A percentile compares a stretch with the other conserved stretches of the same genome.
phyloP scores from a whole-genome alignment of 2,113 vertebrate genomes.

The Sylvietta virens region DNA sequence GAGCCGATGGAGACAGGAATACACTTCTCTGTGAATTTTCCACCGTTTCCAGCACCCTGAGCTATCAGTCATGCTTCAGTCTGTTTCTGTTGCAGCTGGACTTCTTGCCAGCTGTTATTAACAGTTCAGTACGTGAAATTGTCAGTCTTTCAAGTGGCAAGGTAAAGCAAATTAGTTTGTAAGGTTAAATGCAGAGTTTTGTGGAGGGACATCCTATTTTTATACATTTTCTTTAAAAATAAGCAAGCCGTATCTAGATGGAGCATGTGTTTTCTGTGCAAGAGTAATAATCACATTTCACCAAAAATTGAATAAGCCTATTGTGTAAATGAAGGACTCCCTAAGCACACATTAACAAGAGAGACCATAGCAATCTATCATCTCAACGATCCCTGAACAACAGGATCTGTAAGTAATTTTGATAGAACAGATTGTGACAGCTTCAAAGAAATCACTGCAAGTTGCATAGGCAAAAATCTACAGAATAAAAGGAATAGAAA shows the following conservation, averaged over 20 bases:
- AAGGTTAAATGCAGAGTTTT: not conserved
- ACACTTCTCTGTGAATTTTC: not conserved
- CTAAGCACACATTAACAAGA: slow-evolving; percentile 52
- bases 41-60: not conserved
- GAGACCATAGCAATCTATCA: slow-evolving; percentile 58
- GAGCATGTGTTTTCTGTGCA: not conserved
- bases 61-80: not conserved
- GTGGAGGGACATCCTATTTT: not conserved
- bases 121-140: not conserved
- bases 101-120: not conserved
- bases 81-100: not conserved
- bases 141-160: not conserved
- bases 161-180: not conserved
- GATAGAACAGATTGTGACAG: slow-evolving; percentile 57
- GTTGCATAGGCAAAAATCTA: slow-evolving; percentile 14
- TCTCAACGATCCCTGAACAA: slow-evolving; percentile 63
- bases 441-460: slow-evolving; percentile 58
- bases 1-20: not conserved
- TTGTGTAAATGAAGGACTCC: slow-evolving; percentile 68
- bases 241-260: not conserved
- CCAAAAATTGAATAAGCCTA: slow-evolving; percentile 57
- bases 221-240: not conserved
- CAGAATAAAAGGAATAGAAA: slow-evolving; percentile 1
- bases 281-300: slow-evolving; percentile 57
- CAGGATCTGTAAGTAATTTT: slow-evolving; percentile 53